phyloP scores from a whole-genome alignment of 2,113 vertebrate species.

The Onychorhynchus coronatus region DNA sequence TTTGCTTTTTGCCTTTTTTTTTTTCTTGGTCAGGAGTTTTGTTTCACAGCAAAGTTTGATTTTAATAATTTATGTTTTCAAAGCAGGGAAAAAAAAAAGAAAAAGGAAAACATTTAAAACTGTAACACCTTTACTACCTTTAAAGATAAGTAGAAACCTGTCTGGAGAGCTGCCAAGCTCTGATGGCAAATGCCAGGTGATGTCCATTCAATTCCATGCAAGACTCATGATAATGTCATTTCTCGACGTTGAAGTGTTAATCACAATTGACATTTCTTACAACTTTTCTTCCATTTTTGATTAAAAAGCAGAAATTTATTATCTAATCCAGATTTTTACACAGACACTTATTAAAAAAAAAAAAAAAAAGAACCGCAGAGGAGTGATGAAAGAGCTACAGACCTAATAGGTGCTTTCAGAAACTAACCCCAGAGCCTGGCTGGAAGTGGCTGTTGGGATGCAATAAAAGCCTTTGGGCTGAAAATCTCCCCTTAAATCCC shows the following conservation, averaged over 20 bases:
- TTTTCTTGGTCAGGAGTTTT: background rate
- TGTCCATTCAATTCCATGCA: slow-evolving; percentile 15
- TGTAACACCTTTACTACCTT: background rate
- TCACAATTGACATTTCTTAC: slow-evolving; percentile 11
- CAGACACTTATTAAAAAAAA: background rate
- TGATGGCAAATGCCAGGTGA: background rate
- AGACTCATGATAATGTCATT: background rate
- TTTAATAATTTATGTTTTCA: background rate
- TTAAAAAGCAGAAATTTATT: slow-evolving; percentile 5
- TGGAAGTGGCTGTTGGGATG: background rate
- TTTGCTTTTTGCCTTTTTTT: background rate
- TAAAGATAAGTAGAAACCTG: background rate
- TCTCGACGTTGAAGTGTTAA: background rate
- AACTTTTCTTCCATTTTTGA: background rate
- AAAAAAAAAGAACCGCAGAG: background rate
- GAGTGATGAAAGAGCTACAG: background rate
- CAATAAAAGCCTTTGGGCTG: background rate
- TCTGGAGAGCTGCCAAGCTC: background rate
- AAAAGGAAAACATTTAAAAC: background rate
- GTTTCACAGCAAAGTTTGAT: background rate
- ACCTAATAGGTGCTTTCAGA: background rate
- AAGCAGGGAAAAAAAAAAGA: background rate
- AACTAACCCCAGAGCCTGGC: background rate
- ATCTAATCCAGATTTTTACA: background rate
- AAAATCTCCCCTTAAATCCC: background rate